Base-by-base conservation (phyloP, 2,113 vertebrate genomes). In the Phaethon lepturus region DNA sequence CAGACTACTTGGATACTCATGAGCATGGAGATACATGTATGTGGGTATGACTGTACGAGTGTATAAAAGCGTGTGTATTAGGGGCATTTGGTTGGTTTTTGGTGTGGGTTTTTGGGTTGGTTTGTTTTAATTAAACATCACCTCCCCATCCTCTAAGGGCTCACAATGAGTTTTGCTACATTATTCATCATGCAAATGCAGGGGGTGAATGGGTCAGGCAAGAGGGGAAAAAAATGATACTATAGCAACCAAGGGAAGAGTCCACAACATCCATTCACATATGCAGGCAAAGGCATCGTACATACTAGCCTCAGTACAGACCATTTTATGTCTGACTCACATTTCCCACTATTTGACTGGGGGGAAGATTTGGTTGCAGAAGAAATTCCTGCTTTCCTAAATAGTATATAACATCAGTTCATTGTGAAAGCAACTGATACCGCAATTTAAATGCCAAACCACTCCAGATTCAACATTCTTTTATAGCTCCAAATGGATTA, bases 401-500 rank as follows among this genome's bases (percentile, higher is more conserved):
- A 59, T 9, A 60, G 20, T 15, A 53, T 25, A 5, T 33, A 87
- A 82, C 74, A 94, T 7, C 22, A 63, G 19, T 26, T 72, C 75
- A 67, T 14, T 45, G 38, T 26, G 35, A 2, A 62, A 75, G 67
- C 71, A 84, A 72, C 45, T 67, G 33, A 88, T 73, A 63, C 5
- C 90, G 40, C 44, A 90, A 90, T 85, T 80, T 66, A 81, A 94
- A 86, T 60, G 47, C 58, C 45, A 98, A 96, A 76, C 35, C n/a
- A 90, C 84, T 86, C 76, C 33, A 93, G 90, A 81, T 35, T 22
- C 53, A 95, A 82, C 40, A 73, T 72, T 96, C 78, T 88, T 97
- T 96, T 74, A 95, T 86, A 44, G 49, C 10, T 97, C 31, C 35
- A 87, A 74, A 72, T 95, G 95, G 44, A 97, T 93, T 85, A 86